phyloP scores from a whole-genome alignment of 1,140 invertebrate species.

The Luehdorfia chinensis region DNA sequence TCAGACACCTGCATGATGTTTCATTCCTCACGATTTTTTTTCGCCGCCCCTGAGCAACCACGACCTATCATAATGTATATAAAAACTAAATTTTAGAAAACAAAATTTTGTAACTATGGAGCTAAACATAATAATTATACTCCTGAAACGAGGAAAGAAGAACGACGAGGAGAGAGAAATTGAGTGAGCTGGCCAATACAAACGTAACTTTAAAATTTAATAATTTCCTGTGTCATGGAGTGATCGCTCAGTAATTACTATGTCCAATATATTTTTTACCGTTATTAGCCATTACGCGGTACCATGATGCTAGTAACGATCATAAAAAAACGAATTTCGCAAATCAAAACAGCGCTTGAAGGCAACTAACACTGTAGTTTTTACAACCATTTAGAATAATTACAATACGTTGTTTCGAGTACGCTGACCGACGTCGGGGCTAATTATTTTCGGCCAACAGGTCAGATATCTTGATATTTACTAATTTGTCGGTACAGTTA shows the following conservation, averaged over 20 bases:
- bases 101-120: too few relatives aligned
- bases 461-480: neutral
- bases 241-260: neutral
- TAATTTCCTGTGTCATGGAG: conserved; percentile 1
- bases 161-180: too few relatives aligned
- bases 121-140: too few relatives aligned
- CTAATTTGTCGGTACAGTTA: neutral
- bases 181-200: too few relatives aligned
- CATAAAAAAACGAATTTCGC: conserved; percentile 16
- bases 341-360: conserved; percentile 12
- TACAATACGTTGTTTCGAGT: conserved; percentile 17
- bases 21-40: too few relatives aligned
- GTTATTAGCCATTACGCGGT: neutral
- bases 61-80: too few relatives aligned
- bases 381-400: conserved; percentile 24
- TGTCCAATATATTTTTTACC: conserved; percentile 2
- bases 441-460: conserved; percentile 31
- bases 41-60: too few relatives aligned
- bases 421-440: conserved; percentile 19
- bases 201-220: too few relatives aligned
- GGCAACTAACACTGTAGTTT: conserved; percentile 16
- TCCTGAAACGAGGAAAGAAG: too few relatives aligned
- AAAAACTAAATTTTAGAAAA: too few relatives aligned
- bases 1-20: too few relatives aligned
- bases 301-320: neutral